Percentiles rank a stretch among this genome's conserved stretches.
These are phyloP conservation scores for Aricia artaxerxes DNA, from an alignment of 2,888 invertebrate species.

Conservation along the genomic window DNA sequence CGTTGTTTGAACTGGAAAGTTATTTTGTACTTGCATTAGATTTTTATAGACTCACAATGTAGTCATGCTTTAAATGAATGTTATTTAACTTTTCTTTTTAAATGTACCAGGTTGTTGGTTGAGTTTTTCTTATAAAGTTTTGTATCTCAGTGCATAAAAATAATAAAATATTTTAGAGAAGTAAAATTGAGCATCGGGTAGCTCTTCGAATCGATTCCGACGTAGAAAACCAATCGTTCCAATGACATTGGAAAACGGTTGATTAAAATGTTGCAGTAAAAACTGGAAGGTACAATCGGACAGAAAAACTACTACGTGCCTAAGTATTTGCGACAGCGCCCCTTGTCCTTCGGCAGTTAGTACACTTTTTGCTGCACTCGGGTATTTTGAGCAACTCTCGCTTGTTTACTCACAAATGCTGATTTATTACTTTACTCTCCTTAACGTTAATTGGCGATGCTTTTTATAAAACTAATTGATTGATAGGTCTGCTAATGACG, in stretches of 20 bases:
- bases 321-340: constrained; percentile 73
- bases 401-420: constrained; percentile 71
- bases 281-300: constrained; percentile 51
- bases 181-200: not conserved
- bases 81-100: constrained; percentile 15
- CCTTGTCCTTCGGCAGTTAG: constrained; percentile 78
- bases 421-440: constrained; percentile 57
- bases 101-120: not conserved
- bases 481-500: constrained; percentile 14
- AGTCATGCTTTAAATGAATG: constrained; percentile 13
- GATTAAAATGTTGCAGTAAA: constrained; percentile 50
- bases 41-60: constrained; percentile 15
- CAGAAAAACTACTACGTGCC: constrained; percentile 74
- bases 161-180: not conserved
- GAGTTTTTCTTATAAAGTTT: not conserved
- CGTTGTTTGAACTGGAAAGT: constrained; percentile 15
- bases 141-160: not conserved
- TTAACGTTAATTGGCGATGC: constrained; percentile 37
- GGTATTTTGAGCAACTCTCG: constrained; percentile 75
- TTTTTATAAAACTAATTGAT: constrained; percentile 29
- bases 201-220: not conserved
- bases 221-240: constrained; percentile 23
- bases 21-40: constrained; percentile 21
- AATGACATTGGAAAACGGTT: constrained; percentile 40
- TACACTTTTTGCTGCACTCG: constrained; percentile 72